Evolutionary conservation across 1,140 invertebrate genomes (phyloP), one percentile per base, ranked within the genome.

Genomic region (Pollicipes pollicipes): DNA sequence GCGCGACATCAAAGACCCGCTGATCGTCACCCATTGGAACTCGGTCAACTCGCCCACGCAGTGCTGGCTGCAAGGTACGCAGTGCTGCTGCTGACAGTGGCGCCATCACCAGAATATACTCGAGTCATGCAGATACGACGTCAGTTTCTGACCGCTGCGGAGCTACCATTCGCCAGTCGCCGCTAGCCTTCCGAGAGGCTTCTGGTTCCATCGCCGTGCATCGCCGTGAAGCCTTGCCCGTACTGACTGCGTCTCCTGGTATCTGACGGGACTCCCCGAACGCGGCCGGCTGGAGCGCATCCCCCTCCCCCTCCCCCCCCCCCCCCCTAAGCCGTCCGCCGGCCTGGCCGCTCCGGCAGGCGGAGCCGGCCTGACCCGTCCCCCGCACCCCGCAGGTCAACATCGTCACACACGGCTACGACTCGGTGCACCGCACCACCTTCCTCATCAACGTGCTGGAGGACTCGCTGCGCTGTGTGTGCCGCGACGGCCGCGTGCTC

Each of bases 1-100:
- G 2, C 88, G 90, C 75, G 91, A 94, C 82, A 88, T 85, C 0
- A 94, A 95, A 80, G 95, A 98, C 83, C 94, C 95, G 0, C 83
- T 96, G 8, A 95, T 98, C 58, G 88, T 93, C 1, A 93, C 93
- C 0, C 94, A 97, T 78, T 97, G 94, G 93, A 93, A 93, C 77
- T 90, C 91, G 1, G 82, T 96, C 31, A 97, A 93, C 79, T 95
- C 89, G 76, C 92, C 91, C 0, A 95, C 88, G 16, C 88, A 91
- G 78, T 95, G 90, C 0, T 94, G 90, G n/a, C 81, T 91, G 95
- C 0, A 90, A 93, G 70, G 72, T 73, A 71, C 73, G 30, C 69
- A 71, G n/a, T n/a, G n/a, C n/a, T n/a, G n/a, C n/a, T n/a, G n/a
- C n/a, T n/a, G 29, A 26, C 26, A 64, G 26, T n/a, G n/a, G 26